Conservation (phyloP, 2,888 invertebrate genomes). For the Cepaea hortensis region DNA sequence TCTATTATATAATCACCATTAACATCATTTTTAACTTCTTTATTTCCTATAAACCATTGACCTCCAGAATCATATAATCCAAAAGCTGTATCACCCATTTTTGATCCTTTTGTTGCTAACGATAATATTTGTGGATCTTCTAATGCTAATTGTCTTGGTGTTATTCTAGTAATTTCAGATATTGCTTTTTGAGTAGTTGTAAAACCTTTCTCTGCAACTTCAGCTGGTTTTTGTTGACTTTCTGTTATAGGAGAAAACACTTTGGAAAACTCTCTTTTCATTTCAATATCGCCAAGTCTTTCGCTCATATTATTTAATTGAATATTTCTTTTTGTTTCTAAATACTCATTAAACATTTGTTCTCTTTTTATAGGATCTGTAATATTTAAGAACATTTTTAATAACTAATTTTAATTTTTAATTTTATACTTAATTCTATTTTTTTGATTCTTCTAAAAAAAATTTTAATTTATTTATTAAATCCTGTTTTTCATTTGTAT, state of each 20-base stretch:
- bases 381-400: too few species aligned
- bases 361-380: too few species aligned
- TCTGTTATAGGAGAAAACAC: background rate
- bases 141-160: background rate
- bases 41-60: background rate
- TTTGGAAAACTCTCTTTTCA: background rate
- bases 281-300: constrained; percentile 16
- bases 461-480: too few species aligned
- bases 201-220: background rate
- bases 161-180: background rate
- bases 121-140: background rate
- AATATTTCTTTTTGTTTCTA: too few species aligned
- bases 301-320: background rate
- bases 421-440: too few species aligned
- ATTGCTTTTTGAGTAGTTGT: background rate
- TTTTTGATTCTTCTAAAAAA: too few species aligned
- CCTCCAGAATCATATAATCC: background rate
- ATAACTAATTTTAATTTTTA: too few species aligned
- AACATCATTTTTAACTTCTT: background rate
- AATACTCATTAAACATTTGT: too few species aligned
- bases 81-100: background rate
- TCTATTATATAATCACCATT: background rate
- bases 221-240: background rate
- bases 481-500: too few species aligned
- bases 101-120: background rate